A percentile compares a stretch with the other conserved stretches of the same genome.
Conservation (phyloP, 2,888 invertebrate species). For the Perizoma flavofasciatum region DNA sequence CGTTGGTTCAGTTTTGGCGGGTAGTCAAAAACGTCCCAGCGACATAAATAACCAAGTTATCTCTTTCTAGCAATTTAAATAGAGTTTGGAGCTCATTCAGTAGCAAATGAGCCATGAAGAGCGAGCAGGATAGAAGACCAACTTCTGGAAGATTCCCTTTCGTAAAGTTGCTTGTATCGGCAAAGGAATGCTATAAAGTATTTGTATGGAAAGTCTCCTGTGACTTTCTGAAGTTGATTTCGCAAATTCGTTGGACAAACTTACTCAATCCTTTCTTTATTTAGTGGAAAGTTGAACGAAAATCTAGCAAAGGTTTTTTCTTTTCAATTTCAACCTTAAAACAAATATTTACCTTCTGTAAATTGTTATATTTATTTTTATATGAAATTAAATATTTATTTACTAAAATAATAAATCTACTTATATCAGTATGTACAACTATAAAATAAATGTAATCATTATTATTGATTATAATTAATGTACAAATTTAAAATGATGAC, state of each 20-base stretch:
- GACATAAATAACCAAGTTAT: constrained; percentile 37
- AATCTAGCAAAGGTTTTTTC: constrained; percentile 8
- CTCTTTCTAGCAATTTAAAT: constrained; percentile 45
- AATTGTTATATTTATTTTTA: neutral
- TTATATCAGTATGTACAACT: no score
- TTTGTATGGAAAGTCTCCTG: constrained; percentile 30
- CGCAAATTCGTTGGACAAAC: constrained; percentile 24
- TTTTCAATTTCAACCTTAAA: constrained; percentile 1
- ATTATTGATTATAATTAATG: no score
- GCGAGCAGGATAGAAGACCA: constrained; percentile 32
- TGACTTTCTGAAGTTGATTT: constrained; percentile 29
- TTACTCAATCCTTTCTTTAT: constrained; percentile 30
- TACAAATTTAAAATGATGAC: no score
- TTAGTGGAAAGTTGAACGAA: constrained; percentile 21
- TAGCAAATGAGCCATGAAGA: constrained; percentile 45
- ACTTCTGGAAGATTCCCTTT: constrained; percentile 33
- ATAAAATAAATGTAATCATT: no score
- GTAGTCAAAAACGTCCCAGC: constrained; percentile 25
- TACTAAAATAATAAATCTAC: no score
- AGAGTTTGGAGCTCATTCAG: constrained; percentile 43
- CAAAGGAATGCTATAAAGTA: constrained; percentile 32
- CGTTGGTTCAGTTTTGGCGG: constrained; percentile 22
- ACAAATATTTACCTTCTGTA: neutral
- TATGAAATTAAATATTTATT: no score
- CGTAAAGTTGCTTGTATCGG: constrained; percentile 31